Base-by-base conservation (phyloP, 2,888 invertebrate genomes). In the Peribatodes rhomboidaria region DNA sequence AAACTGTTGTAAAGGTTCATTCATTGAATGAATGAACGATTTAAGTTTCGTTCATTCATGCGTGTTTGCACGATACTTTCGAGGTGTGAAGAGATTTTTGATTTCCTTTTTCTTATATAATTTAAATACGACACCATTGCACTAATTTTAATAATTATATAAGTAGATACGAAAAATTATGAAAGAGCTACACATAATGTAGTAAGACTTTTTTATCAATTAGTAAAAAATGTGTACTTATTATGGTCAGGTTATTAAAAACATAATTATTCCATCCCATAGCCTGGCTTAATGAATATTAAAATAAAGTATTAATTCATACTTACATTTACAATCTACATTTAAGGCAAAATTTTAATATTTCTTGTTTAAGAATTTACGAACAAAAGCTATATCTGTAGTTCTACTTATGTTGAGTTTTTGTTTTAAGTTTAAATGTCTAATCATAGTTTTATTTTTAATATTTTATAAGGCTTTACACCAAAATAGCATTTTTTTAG, bases 101-200 rank as follows among this genome's bases (percentile, higher is more conserved):
- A n/a, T n/a, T n/a, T n/a, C n/a, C n/a, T n/a, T n/a, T 13, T 47
- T 7, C 1, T 35, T 22, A 22, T 13, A 31, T 9, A 18, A 22
- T 22, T n/a, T 56, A 56, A 6, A 18, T 18, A 14, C 14, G 18
- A 33, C 31, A 58, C 39, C 9, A 41, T 39, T 47, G 46, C 58
- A 58, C 58, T 49, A 49, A 27, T 47, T 13, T 31, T 27, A 22
- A 10, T 27, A 27, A 14, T 27, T 31, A 27, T 0, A 13, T 46
- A 46, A 10, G 14, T 31, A 27, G 0, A n/a, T 46, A 46, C 22
- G 46, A 46, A 27, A 27, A 9, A 31, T 27, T 27, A 27, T 47
- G n/a, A 14, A 46, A 27, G 20, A 44, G 6, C 46, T 47, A 31
- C 14, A 47, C 46, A 46, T n/a, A n/a, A 2, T 22, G 22, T 27